phyloP scores from a whole-genome alignment of 2,797 vertebrate species.

The Coendou prehensilis region DNA sequence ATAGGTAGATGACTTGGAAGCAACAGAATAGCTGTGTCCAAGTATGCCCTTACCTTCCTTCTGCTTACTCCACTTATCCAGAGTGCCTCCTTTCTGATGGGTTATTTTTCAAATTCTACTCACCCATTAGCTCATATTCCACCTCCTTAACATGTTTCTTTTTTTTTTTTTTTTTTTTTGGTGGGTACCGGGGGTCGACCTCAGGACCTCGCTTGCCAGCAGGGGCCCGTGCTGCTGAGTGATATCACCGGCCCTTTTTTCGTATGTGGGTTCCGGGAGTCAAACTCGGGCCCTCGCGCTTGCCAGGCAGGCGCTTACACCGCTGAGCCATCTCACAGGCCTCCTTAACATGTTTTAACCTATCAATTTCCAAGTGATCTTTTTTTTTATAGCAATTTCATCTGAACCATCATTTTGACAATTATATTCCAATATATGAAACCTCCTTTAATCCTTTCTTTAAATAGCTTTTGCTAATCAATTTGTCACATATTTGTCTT shows the following conservation, averaged over 20 bases:
- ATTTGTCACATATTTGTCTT: not conserved
- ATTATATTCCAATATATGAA: not conserved
- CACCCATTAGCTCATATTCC: not conserved
- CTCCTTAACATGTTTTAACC: constrained; percentile 38
- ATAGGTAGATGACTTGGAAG: not conserved
- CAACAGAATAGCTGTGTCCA: not conserved
- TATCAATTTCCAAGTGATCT: not conserved
- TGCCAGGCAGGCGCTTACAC: too few relatives aligned
- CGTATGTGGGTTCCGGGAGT: too few relatives aligned
- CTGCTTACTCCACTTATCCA: constrained; percentile 17
- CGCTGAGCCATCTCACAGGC: too few relatives aligned
- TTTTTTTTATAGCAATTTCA: constrained; percentile 42
- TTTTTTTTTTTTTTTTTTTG: too few relatives aligned
- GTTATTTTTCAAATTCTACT: constrained; percentile 40
- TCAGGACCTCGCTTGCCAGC: too few relatives aligned
- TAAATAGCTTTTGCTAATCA: constrained; percentile 12
- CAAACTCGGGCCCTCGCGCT: too few relatives aligned
- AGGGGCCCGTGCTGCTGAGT: too few relatives aligned
- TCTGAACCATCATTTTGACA: constrained; percentile 35
- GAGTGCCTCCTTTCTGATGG: not conserved
- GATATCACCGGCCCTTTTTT: too few relatives aligned
- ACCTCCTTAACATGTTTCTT: constrained; percentile 4
- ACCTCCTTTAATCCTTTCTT: constrained; percentile 42
- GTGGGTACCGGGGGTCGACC: too few relatives aligned
- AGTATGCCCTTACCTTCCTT: not conserved